These are phyloP conservation scores for Polietes domitor DNA, from an alignment of 2,888 invertebrate genomes.

Conservation along the genomic window DNA sequence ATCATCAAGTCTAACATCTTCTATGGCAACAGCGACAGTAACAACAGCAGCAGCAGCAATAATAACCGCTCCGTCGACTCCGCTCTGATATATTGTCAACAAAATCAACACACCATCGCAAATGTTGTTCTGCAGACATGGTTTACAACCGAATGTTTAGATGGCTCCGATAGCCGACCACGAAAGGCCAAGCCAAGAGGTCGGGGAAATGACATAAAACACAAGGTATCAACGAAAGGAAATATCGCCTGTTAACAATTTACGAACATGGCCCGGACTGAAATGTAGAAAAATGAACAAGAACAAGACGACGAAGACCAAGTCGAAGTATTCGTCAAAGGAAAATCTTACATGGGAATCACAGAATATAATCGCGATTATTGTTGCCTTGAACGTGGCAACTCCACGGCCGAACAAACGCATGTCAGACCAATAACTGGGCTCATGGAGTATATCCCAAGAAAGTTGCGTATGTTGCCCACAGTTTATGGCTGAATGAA, in stretches of 20 bases:
- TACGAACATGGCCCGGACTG: constrained; percentile 46
- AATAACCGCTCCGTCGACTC: constrained; percentile 47
- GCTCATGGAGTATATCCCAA: neutral
- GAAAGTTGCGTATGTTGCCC: constrained; percentile 50
- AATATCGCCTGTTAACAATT: constrained; percentile 57
- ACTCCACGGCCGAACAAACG: neutral
- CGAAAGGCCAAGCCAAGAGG: constrained; percentile 16
- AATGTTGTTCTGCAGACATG: constrained; percentile 13
- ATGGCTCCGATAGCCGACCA: neutral
- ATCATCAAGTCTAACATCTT: constrained; percentile 36
- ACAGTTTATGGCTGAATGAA: constrained; percentile 52
- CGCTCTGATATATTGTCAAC: constrained; percentile 61
- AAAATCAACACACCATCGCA: constrained; percentile 54
- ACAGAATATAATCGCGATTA: constrained; percentile 62
- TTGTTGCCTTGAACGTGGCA: neutral
- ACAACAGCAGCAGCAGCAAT: neutral
- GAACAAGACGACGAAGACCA: neutral
- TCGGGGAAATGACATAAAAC: constrained; percentile 12
- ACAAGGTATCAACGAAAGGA: constrained; percentile 1
- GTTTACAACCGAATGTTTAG: constrained; percentile 24
- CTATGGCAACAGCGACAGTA: neutral
- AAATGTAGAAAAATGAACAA: neutral
- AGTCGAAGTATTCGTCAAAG: constrained; percentile 60
- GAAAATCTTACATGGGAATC: constrained; percentile 62
- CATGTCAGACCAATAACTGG: constrained; percentile 5